Evolutionary conservation across 2,113 vertebrate genomes (phyloP), one percentile per base, ranked within the genome.

Genomic region (Micromys minutus): DNA sequence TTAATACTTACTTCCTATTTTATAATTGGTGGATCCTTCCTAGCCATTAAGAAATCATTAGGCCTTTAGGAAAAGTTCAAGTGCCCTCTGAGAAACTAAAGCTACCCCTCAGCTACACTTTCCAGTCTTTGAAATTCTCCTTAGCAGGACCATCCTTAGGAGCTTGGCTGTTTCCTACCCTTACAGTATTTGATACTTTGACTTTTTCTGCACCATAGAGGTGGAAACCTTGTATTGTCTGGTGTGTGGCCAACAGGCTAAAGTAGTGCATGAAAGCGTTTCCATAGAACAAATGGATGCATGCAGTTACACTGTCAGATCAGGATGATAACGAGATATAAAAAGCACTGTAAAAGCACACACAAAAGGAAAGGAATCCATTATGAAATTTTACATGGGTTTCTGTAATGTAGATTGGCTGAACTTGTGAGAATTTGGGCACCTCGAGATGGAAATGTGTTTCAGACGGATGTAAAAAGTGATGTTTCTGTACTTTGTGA

Each of bases 1-100:
- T 94, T 81, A 88, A 92, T 87, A 72, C 42, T 65, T 71, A 67
- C 76, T 96, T 95, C 75, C 87, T 72, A 31, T 63, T 81, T 85
- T 85, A 45, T 88, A 94, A 90, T 77, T 95, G 72, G 61, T 55
- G 0, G 1, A 69, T 94, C n/a, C 57, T 92, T 90, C 21, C 9
- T 83, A 61, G 52, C 39, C 52, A 59, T 86, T 93, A 89, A 81
- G 81, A 90, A 86, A 69, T 74, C 81, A 57, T 15, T 57, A 65
- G 77, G 42, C 4, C 1, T 17, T 24, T 22, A 45, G 57, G 45
- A 50, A 71, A 47, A 57, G 21, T 22, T 91, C n/a, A 50, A 2
- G 57, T 7, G 24, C 36, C 65, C 71, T 31, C 19, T 74, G 42
- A 47, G 42, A 94, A 87, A 29, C 39, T 7, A 31, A 61, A n/a